Conservation (phyloP, 2,113 vertebrate species). For the Hymenochirus boettgeri region DNA sequence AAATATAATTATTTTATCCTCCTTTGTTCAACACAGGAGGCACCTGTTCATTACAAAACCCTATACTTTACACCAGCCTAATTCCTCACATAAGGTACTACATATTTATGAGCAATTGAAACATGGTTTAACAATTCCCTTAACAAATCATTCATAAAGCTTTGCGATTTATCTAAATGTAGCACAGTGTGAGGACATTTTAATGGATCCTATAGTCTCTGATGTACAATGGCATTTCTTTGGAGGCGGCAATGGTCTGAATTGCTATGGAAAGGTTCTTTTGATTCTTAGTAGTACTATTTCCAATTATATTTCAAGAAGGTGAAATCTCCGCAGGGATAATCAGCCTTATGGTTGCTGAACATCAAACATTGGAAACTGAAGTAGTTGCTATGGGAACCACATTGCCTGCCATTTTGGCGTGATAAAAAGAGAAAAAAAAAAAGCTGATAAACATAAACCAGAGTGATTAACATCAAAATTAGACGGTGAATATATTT, state of each 20-base stretch:
- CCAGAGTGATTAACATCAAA: constrained; percentile 10
- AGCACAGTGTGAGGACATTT: constrained; percentile 28
- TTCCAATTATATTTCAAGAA: constrained; percentile 32
- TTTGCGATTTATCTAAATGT: constrained; percentile 8
- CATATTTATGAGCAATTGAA: constrained; percentile 32
- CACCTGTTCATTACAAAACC: constrained; percentile 19
- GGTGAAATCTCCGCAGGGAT: constrained; percentile 40
- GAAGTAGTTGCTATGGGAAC: constrained; percentile 33
- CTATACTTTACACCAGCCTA: constrained; percentile 16
- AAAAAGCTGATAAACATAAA: constrained; percentile 25
- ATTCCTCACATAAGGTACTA: constrained; percentile 30
- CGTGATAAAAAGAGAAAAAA: constrained; percentile 21
- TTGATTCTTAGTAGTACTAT: constrained; percentile 5
- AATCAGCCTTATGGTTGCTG: constrained; percentile 27
- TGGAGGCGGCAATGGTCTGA: constrained; percentile 23
- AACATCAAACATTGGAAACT: constrained; percentile 34
- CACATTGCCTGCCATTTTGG: constrained; percentile 35
- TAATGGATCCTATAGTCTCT: constrained; percentile 27
- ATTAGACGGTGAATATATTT: background rate
- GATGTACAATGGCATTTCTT: constrained; percentile 2
- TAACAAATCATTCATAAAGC: constrained; percentile 7
- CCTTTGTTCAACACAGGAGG: constrained; percentile 11
- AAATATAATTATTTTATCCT: background rate
- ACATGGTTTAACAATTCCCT: constrained; percentile 26
- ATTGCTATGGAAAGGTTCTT: constrained; percentile 16